Conservation (phyloP, 2,113 vertebrate genomes). For the Desmodus rotundus region DNA sequence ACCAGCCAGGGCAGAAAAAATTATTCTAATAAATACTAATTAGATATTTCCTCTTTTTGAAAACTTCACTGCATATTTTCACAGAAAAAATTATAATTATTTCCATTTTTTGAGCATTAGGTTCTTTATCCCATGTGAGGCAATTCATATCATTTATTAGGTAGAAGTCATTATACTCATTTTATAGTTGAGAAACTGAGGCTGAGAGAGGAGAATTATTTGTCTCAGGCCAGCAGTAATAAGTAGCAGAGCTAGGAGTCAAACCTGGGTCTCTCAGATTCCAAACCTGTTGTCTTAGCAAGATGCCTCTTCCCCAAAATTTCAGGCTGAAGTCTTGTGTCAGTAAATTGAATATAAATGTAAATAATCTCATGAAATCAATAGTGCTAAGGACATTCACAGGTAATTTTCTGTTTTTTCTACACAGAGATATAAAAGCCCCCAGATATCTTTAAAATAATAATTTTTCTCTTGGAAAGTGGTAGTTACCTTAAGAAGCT, state of each 20-base stretch:
- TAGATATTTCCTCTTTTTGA: slow-evolving; percentile 42
- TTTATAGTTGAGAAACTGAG: not conserved
- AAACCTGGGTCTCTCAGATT: not conserved
- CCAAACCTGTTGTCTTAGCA: not conserved
- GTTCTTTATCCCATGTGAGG: not conserved
- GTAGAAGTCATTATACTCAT: not conserved
- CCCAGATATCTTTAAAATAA: not conserved
- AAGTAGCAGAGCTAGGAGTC: not conserved
- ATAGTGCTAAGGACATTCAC: not conserved
- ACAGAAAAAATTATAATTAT: slow-evolving; percentile 9
- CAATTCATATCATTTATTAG: not conserved
- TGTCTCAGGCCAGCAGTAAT: not conserved
- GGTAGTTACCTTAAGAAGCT: not conserved
- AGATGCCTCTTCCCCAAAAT: not conserved
- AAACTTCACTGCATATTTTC: slow-evolving; percentile 47
- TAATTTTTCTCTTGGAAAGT: not conserved
- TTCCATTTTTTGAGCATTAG: not conserved
- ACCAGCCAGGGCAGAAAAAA: not conserved
- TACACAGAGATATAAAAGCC: not conserved
- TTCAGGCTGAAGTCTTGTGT: not conserved
- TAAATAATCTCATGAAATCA: not conserved
- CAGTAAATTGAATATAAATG: not conserved
- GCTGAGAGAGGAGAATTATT: not conserved
- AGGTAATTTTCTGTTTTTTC: not conserved
- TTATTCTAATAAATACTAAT: not conserved